Percentiles rank a stretch among this genome's conserved stretches.
These are phyloP conservation scores for Drosophila murphyi DNA, from an alignment of 1,140 invertebrate genomes.

Conservation along the genomic window DNA sequence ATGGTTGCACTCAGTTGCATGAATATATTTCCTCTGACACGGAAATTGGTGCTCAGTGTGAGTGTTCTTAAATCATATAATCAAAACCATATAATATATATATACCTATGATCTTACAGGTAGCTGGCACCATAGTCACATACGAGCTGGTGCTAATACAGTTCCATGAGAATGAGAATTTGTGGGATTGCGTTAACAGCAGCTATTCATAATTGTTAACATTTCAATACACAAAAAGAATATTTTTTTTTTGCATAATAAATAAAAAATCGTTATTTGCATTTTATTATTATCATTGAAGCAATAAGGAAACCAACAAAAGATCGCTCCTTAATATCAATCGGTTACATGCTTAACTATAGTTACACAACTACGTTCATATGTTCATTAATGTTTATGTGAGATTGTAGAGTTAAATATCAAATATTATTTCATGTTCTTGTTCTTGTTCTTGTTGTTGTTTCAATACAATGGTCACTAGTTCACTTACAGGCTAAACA, in stretches of 20 bases:
- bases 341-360: slow-evolving; percentile 72
- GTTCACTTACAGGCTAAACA: slow-evolving; percentile 51
- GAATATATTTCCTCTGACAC: slow-evolving; percentile 88
- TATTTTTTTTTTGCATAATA: slow-evolving; percentile 33
- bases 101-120: slow-evolving; percentile 30
- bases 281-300: slow-evolving; percentile 71
- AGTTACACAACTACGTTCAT: slow-evolving; percentile 60
- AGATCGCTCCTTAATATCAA: slow-evolving; percentile 80
- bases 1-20: slow-evolving; percentile 87
- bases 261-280: slow-evolving; percentile 57
- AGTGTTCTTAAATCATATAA: not conserved
- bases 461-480: slow-evolving; percentile 54
- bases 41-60: slow-evolving; percentile 86
- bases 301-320: slow-evolving; percentile 80
- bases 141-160: slow-evolving; percentile 87
- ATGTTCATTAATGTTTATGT: slow-evolving; percentile 46
- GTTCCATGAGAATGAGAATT: slow-evolving; percentile 75
- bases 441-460: slow-evolving; percentile 17
- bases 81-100: not conserved
- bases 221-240: not conserved
- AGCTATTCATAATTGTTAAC: slow-evolving; percentile 49
- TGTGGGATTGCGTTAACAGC: slow-evolving; percentile 70
- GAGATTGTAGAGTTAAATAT: slow-evolving; percentile 65
- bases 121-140: slow-evolving; percentile 88
- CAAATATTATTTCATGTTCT: slow-evolving; percentile 28